Conservation (phyloP, 2,113 vertebrate genomes). For the Forbesichthys papilliferus region DNA sequence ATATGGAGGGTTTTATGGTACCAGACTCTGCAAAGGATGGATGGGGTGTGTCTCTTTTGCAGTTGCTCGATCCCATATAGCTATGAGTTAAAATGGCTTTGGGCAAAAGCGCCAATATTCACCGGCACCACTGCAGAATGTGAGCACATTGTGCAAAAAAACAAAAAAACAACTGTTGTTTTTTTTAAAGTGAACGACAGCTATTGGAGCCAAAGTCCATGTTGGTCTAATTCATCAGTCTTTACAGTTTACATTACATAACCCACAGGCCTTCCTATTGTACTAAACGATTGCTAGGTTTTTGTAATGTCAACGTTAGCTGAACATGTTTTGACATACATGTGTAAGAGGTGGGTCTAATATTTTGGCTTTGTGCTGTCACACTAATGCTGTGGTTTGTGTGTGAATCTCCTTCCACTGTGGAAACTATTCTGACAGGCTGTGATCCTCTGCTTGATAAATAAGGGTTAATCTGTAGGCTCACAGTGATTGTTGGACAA, state of each 20-base stretch:
- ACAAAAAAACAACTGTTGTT: not conserved
- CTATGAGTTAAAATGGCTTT: conserved; percentile 31
- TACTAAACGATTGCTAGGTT: too few relatives aligned
- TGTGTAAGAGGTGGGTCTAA: too few relatives aligned
- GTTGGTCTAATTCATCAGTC: too few relatives aligned
- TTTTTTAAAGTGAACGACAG: not conserved
- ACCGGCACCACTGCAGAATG: not conserved
- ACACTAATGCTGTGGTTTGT: conserved; percentile 7
- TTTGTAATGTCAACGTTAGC: too few relatives aligned
- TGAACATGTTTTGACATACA: too few relatives aligned
- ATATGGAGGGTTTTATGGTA: not conserved
- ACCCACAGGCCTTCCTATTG: too few relatives aligned
- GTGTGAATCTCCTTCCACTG: not conserved
- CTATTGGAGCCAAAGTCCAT: too few relatives aligned
- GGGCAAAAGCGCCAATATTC: conserved; percentile 13
- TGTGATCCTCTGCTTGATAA: not conserved
- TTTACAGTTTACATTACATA: too few relatives aligned
- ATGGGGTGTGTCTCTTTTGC: conserved; percentile 25
- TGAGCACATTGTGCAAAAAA: conserved; percentile 10
- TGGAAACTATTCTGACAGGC: not conserved
- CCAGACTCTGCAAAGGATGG: not conserved
- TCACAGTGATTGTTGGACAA: conserved; percentile 10
- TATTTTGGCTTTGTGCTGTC: not conserved
- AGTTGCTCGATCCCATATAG: conserved; percentile 10
- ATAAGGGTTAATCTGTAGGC: conserved; percentile 1